Evolutionary conservation across 2,113 vertebrate genomes (phyloP).

Genomic region (Oplegnathus fasciatus): DNA sequence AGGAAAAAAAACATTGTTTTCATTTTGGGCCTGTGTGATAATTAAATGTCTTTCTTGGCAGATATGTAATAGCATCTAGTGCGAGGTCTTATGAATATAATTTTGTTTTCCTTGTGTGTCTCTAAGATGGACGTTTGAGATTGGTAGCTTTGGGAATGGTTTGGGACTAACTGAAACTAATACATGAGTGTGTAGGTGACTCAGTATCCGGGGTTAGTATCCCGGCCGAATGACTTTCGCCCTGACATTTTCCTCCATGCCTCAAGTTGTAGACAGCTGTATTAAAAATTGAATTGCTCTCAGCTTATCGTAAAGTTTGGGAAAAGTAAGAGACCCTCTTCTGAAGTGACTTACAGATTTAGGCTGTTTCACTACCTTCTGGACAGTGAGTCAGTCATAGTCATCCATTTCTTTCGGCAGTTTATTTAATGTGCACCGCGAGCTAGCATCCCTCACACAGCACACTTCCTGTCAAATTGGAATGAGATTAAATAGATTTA

Average conservation of each 20-base stretch:
- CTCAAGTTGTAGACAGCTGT: constrained; percentile 8
- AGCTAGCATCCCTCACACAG: constrained; percentile 8
- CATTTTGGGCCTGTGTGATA: neutral
- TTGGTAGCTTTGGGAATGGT: neutral
- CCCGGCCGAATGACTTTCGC: neutral
- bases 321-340: constrained; percentile 30
- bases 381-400: constrained; percentile 40
- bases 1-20: neutral
- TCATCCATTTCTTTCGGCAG: constrained; percentile 32
- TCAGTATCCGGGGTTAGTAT: constrained; percentile 7
- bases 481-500: constrained; percentile 28
- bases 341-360: constrained; percentile 34
- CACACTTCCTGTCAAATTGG: neutral
- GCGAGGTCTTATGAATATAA: too few relatives aligned
- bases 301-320: constrained; percentile 16
- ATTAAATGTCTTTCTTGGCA: neutral
- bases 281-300: constrained; percentile 22
- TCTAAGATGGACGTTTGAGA: neutral
- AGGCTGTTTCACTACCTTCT: constrained; percentile 17
- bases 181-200: constrained; percentile 1
- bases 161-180: neutral
- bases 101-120: neutral
- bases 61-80: neutral
- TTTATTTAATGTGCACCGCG: neutral
- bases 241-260: constrained; percentile 13